Evolutionary conservation across 2,888 invertebrate species (phyloP), one percentile per base, ranked within the genome.

Genomic region (Ormyrus labotus): DNA sequence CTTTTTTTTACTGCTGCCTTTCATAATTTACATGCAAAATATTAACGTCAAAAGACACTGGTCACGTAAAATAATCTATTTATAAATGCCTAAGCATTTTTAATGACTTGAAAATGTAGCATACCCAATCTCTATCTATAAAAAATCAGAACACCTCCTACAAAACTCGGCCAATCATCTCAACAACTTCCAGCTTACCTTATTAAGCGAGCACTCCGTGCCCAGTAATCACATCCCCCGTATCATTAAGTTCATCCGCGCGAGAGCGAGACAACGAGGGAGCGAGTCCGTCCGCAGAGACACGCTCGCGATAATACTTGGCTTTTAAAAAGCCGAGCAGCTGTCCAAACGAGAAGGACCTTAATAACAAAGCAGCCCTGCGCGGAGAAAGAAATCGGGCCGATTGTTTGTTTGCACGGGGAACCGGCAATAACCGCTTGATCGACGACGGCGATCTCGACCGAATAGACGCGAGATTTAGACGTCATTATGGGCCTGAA

Each of bases 381-480:
- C 64, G 57, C 57, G 45, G 50, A 69, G 47, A 65, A n/a, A 47
- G n/a, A 78, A 34, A 78, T 63, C 73, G 63, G 64, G 67, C 57
- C 73, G 82, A 83, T 83, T 83, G 83, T 85, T 85, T 88, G 88
- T 88, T 88, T 88, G 87, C 71, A 82, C 81, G 85, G 82, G 70
- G 72, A 70, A 83, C 85, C 82, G 73, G 83, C 83, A 82, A 85
- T 86, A 83, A 86, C 84, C 45, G 11, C 78, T 55, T 84, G 86
- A 87, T 85, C 84, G 85, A 72, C 53, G 71, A 73, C 81, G 75
- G 74, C 83, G 79, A 72, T 75, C 70, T 60, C 67, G 69, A 2
- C 8, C 7, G 11, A 60, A 4, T 6, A 47, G 9, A 48, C 11
- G 55, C 19, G 63, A 78, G 83, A 85, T 86, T 82, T 85, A 86